phyloP scores from a whole-genome alignment of 2,797 vertebrate species.

The Myoxocephalus aenaeus region DNA sequence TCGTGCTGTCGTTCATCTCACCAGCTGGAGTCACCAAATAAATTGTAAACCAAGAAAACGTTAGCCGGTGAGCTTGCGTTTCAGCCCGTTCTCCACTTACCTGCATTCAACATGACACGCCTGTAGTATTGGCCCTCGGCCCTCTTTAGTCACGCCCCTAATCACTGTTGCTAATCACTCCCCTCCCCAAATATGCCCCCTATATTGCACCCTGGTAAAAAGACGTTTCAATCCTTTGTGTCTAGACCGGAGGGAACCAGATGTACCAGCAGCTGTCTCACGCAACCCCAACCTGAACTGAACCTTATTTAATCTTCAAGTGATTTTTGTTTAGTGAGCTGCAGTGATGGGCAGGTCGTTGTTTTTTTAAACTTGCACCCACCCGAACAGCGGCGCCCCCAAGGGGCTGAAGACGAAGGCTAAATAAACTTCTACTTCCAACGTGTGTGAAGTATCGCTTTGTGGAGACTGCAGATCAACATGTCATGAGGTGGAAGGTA shows the following conservation, averaged over 20 bases:
- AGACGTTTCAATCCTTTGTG: no score
- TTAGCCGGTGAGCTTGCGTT: no score
- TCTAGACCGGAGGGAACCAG: no score
- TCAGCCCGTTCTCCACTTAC: no score
- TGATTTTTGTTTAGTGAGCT: neutral
- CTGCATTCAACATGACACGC: no score
- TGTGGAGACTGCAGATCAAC: neutral
- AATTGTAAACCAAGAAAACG: no score
- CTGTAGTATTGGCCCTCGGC: no score
- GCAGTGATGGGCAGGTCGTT: neutral
- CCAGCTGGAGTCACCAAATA: neutral
- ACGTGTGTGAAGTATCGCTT: neutral
- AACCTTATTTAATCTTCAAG: neutral
- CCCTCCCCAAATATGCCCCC: no score
- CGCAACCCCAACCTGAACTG: neutral
- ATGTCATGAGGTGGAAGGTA: neutral
- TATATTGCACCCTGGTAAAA: no score
- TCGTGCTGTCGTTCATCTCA: neutral
- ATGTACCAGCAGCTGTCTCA: neutral
- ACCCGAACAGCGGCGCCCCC: neutral
- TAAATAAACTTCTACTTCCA: neutral
- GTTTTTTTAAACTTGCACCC: no score
- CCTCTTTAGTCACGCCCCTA: no score
- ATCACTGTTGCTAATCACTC: no score
- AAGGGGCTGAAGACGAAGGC: neutral